phyloP scores from a whole-genome alignment of 2,797 vertebrate genomes.

The Dendrocincla tyrannina region DNA sequence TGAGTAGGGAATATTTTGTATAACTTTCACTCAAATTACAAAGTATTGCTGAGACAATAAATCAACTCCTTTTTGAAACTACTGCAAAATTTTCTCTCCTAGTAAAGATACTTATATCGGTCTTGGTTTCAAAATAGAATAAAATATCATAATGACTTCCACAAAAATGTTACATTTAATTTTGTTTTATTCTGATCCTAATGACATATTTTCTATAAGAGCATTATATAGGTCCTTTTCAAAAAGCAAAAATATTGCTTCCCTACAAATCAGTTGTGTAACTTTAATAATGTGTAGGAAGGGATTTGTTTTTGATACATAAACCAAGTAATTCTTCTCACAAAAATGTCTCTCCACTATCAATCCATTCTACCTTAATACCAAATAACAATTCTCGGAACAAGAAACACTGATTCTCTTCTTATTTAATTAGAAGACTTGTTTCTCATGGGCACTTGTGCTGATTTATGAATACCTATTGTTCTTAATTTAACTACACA shows the following conservation, averaged over 20 bases:
- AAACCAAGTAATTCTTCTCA: neutral
- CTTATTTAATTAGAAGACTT: slow-evolving; percentile 71
- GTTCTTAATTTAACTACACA: slow-evolving; percentile 68
- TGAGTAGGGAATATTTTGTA: neutral
- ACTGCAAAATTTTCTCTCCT: neutral
- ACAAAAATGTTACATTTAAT: neutral
- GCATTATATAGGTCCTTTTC: neutral
- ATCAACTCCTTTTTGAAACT: neutral
- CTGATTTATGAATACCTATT: slow-evolving; percentile 74
- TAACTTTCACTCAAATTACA: neutral
- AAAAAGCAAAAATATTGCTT: neutral
- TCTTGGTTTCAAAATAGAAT: neutral
- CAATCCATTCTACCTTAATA: slow-evolving; percentile 40
- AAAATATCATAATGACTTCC: neutral
- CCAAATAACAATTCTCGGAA: slow-evolving; percentile 67
- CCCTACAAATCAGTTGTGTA: neutral
- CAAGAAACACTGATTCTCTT: slow-evolving; percentile 57
- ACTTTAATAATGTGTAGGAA: neutral
- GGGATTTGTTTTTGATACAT: neutral
- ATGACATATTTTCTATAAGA: neutral
- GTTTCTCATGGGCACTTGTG: slow-evolving; percentile 63
- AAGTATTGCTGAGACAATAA: neutral
- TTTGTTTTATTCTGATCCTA: neutral
- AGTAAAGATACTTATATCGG: neutral
- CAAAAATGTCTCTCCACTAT: neutral